phyloP scores from a whole-genome alignment of 2,888 invertebrate species.

The Hemistola chrysoprasaria region DNA sequence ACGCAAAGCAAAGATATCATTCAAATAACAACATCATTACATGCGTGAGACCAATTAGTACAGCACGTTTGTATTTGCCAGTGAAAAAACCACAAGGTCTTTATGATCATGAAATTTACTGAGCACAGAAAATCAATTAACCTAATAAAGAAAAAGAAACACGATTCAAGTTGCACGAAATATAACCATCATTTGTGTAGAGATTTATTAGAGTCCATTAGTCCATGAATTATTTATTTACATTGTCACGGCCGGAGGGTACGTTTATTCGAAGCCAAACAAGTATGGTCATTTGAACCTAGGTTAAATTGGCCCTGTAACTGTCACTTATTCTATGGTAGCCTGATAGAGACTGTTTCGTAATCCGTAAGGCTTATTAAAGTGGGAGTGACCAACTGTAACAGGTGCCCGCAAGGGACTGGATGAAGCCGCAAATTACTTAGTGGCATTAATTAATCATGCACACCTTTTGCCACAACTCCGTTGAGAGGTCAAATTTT shows the following conservation, averaged over 20 bases:
- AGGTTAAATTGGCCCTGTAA: background rate
- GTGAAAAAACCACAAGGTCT: no score
- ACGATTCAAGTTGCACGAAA: constrained; percentile 7
- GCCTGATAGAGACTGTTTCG: constrained; percentile 4
- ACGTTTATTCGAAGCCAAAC: constrained; percentile 22
- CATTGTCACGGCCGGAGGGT: constrained; percentile 12
- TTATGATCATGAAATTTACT: no score
- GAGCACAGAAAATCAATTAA: no score
- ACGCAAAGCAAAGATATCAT: constrained; percentile 1
- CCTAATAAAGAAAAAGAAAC: background rate
- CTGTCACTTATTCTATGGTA: constrained; percentile 5
- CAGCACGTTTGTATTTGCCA: no score
- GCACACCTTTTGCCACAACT: constrained; percentile 34
- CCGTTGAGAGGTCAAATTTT: constrained; percentile 35
- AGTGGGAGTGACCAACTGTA: constrained; percentile 35
- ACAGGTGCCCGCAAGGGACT: constrained; percentile 39
- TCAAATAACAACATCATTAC: background rate
- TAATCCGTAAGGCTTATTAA: constrained; percentile 25
- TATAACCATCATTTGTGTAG: constrained; percentile 8
- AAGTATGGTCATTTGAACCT: constrained; percentile 15
- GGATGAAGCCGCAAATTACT: constrained; percentile 47
- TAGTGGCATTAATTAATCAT: constrained; percentile 44
- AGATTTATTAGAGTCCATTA: constrained; percentile 19
- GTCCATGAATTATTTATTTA: constrained; percentile 18
- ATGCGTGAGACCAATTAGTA: no score